phyloP scores from a whole-genome alignment of 2,797 vertebrate species.

The Chelon auratus region DNA sequence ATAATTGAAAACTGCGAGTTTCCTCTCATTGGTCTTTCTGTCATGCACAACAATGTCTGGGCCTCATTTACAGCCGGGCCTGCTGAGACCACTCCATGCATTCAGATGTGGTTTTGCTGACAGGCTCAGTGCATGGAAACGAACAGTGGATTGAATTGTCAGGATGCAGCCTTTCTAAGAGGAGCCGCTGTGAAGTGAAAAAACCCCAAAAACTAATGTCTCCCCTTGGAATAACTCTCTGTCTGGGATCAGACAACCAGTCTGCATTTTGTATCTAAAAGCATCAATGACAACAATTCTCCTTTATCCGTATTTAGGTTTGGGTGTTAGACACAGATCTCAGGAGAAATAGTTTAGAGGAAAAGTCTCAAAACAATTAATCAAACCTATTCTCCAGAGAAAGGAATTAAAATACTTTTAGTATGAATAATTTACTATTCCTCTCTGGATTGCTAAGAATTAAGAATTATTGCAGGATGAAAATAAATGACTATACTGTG shows the following conservation, averaged over 20 bases:
- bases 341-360: slow-evolving; percentile 27
- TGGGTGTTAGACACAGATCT: slow-evolving; percentile 35
- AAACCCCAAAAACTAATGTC: slow-evolving; percentile 51
- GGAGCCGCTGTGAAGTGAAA: slow-evolving; percentile 47
- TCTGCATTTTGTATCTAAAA: slow-evolving; percentile 53
- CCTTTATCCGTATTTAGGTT: slow-evolving; percentile 41
- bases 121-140: slow-evolving; percentile 28
- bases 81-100: slow-evolving; percentile 49
- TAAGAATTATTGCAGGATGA: slow-evolving; percentile 14
- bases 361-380: slow-evolving; percentile 38
- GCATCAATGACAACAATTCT: slow-evolving; percentile 37
- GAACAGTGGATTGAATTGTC: slow-evolving; percentile 60
- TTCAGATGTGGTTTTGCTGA: slow-evolving; percentile 56
- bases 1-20: slow-evolving; percentile 50
- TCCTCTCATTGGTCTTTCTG: slow-evolving; percentile 43
- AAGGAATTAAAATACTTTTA: slow-evolving; percentile 48
- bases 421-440: slow-evolving; percentile 22
- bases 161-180: slow-evolving; percentile 45
- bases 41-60: slow-evolving; percentile 49
- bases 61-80: slow-evolving; percentile 62
- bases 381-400: slow-evolving; percentile 37
- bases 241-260: slow-evolving; percentile 42
- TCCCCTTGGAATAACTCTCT: slow-evolving; percentile 46
- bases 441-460: slow-evolving; percentile 21
- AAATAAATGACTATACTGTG: slow-evolving; percentile 24